Base-by-base conservation (phyloP, 2,113 vertebrate species). In the Tapirus terrestris region DNA sequence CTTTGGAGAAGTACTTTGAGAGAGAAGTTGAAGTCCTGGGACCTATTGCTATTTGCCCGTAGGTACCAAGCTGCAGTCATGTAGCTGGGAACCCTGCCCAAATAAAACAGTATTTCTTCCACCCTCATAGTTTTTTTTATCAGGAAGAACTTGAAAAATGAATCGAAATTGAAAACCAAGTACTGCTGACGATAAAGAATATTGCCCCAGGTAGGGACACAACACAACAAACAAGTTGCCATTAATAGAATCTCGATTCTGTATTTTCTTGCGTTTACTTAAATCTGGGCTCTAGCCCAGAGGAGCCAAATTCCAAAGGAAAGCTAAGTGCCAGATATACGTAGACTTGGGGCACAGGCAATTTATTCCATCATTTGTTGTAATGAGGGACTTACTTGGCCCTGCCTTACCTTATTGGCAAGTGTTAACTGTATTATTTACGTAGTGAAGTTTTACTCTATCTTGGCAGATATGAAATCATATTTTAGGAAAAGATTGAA, bases 291-390 rank as follows among this genome's bases (percentile, higher is more conserved):
- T 70, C 25, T 5, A 96, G 31, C 29, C 53, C 68, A 91, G 83
- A 97, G 93, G 16, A 96, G 43, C 23, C 75, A 86, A 82, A 84
- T 94, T 94, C 61, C 39, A 87, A 83, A 87, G 61, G 60, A 90
- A 95, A 95, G 21, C 14, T 82, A 73, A 87, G 39, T 63, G 56
- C 21, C 36, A 53, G 53, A 63, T 93, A 84, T 53, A 95, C 92
- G 91, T 77, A 96, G 75, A 60, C 63, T 63, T 33, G 13, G 31
- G 80, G 63, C 94, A 77, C 27, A 88, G 68, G 53, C 58, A 80
- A 31, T 88, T 75, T 68, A 87, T 83, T 89, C n/a, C 29, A 91
- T 86, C 68, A 29, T 39, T 94, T 81, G 73, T 76, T 89, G 53
- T 73, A 83, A 72, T n/a, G 65, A 97, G 67, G 33, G 68, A 79